These are phyloP conservation scores for Ligdia adustata DNA, from an alignment of 2,888 invertebrate genomes.

Conservation along the genomic window DNA sequence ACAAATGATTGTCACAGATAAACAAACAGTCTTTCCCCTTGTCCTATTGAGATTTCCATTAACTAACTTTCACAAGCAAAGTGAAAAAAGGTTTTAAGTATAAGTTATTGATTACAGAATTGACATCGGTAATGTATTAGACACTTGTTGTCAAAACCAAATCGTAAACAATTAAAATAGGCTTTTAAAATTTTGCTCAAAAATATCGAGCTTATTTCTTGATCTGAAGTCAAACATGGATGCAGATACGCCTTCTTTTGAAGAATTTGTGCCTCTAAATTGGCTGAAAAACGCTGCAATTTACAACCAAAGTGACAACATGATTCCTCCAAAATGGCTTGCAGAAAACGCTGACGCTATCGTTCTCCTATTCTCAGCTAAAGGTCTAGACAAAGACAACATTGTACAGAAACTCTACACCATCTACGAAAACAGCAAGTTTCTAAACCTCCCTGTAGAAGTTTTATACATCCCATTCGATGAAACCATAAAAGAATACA, in stretches of 20 bases:
- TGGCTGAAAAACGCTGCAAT: conserved; percentile 18
- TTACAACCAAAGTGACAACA: conserved; percentile 46
- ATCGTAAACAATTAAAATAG: too few species aligned
- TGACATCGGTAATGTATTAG: too few species aligned
- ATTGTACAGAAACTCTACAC: conserved; percentile 62
- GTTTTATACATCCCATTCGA: conserved; percentile 71
- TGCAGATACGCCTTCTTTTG: not conserved
- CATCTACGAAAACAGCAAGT: conserved; percentile 66
- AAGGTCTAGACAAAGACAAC: conserved; percentile 57
- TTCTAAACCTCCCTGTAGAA: conserved; percentile 64
- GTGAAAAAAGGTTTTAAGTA: too few species aligned
- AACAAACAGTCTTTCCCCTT: too few species aligned
- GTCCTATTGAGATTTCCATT: too few species aligned
- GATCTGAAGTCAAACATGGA: not conserved
- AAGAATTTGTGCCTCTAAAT: conserved; percentile 9
- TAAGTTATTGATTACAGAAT: too few species aligned
- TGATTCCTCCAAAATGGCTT: conserved; percentile 55
- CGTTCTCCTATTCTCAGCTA: conserved; percentile 60
- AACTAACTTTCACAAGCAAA: too few species aligned
- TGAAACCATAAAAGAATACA: conserved; percentile 51
- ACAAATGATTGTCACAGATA: too few species aligned
- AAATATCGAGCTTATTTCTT: too few species aligned
- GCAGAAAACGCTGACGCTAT: conserved; percentile 57
- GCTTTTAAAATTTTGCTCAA: too few species aligned
- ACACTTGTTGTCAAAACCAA: too few species aligned